Base-by-base conservation (phyloP, 2,797 vertebrate genomes). In the Sebastiscus albofasciatus region DNA sequence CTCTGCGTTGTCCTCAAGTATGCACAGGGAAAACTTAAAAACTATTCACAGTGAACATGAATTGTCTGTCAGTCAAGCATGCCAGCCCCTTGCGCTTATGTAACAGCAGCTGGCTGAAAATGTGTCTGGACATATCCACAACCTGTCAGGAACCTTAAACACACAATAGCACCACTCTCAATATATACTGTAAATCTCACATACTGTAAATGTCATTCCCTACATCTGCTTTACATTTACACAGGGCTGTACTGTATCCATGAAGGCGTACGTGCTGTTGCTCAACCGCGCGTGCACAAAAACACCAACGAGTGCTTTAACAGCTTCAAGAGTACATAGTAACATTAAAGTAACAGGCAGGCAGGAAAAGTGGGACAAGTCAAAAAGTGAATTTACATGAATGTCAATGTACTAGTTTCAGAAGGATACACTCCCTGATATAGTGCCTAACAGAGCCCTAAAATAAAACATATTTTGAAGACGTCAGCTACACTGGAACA, bases 121-220 rank as follows among this genome's bases (percentile, higher is more conserved):
- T 93, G 85, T 93, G 93, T 94, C 90, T 72, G 67, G 88, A 90
- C 92, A 94, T 91, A 93, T 90, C 86, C 87, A 88, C 72, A 85
- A 90, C 79, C 73, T 86, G 83, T 88, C 87, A 86, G 58, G 64
- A 70, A 56, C 61, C 31, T 26, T 29, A 74, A 67, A 82, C 69
- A 79, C 62, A 85, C 69, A 89, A 75, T 24, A 65, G 87, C 42
- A 79, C 73, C 62, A 56, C 16, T 77, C 78, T 58, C 24, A 36
- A 71, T 67, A 58, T 64, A 84, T 29, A 70, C 71, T 61, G 68
- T 67, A 64, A 65, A 62, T 76, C 67, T 74, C 36, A 49, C 27
- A 69, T 72, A 75, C 59, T 82, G 83, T 76, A 83, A 83, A 84
- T 65, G 72, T 20, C 39, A 75, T 72, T 61, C 61, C 20, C 72